A percentile compares a stretch with the other conserved stretches of the same genome.
These are phyloP conservation scores for Listronotus bonariensis DNA, from an alignment of 1,140 invertebrate genomes.

Conservation along the genomic window DNA sequence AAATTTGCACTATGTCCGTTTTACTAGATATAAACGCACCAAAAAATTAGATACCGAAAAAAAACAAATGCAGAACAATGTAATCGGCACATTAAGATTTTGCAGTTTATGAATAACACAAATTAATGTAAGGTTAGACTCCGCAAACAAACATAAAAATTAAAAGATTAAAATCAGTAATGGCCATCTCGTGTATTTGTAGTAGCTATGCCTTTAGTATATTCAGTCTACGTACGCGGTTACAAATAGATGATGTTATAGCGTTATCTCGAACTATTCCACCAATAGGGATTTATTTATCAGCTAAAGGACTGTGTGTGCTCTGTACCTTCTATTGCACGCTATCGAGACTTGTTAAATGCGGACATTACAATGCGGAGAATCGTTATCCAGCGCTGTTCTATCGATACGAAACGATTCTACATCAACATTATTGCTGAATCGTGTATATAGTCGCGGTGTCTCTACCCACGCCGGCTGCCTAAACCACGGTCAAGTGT, in stretches of 20 bases:
- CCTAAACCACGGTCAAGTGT: conserved; percentile 24
- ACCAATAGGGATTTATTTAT: conserved; percentile 52
- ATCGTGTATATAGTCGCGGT: conserved; percentile 52
- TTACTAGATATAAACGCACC: too few species aligned
- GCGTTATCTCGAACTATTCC: conserved; percentile 44
- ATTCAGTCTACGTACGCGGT: conserved; percentile 11
- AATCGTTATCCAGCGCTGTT: conserved; percentile 52
- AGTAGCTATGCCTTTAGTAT: conserved; percentile 24
- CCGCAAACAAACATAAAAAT: too few species aligned
- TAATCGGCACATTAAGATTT: too few species aligned
- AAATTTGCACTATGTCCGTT: too few species aligned
- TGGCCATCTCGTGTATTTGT: conserved; percentile 33
- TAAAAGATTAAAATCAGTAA: conserved; percentile 16
- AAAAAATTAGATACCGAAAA: too few species aligned
- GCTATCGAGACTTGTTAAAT: conserved; percentile 54
- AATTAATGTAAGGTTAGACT: too few species aligned
- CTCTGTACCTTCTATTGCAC: conserved; percentile 40
- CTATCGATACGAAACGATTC: conserved; percentile 50
- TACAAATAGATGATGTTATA: conserved; percentile 36
- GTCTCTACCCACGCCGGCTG: conserved; percentile 44
- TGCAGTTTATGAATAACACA: too few species aligned
- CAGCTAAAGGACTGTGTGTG: conserved; percentile 39
- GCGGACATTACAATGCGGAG: conserved; percentile 54
- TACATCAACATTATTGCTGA: conserved; percentile 54
- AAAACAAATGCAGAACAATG: too few species aligned